Percentiles rank a stretch among this genome's conserved stretches.
phyloP scores from a whole-genome alignment of 2,888 invertebrate genomes.

The Leuctra nigra region DNA sequence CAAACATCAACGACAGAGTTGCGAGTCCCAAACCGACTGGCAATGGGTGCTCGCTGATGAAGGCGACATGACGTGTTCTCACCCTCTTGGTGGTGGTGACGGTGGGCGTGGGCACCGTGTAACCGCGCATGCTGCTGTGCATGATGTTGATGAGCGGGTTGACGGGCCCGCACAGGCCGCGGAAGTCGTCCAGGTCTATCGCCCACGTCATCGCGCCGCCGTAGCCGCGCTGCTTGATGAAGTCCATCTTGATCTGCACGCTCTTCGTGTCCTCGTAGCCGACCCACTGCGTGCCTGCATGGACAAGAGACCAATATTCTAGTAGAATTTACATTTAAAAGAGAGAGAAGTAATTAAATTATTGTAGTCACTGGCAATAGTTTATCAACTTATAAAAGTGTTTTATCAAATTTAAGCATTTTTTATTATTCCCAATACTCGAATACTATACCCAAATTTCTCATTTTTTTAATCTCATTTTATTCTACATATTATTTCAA shows the following conservation, averaged over 20 bases:
- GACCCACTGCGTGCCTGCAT: conserved; percentile 55
- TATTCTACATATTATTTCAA: no score
- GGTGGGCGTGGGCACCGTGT: conserved; percentile 46
- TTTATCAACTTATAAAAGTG: neutral
- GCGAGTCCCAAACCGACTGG: no score
- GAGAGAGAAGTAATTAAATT: neutral
- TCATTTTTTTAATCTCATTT: no score
- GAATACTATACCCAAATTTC: no score
- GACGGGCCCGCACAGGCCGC: conserved; percentile 69
- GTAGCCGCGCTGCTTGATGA: conserved; percentile 73
- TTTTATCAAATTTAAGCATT: no score
- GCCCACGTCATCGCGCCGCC: conserved; percentile 92
- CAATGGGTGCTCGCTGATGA: no score
- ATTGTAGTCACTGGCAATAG: neutral
- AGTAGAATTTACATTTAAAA: neutral
- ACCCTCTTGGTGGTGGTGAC: conserved; percentile 61
- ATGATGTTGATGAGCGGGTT: conserved; percentile 70
- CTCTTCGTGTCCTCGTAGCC: conserved; percentile 80
- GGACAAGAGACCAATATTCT: neutral
- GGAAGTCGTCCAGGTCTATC: conserved; percentile 87
- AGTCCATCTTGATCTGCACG: conserved; percentile 84
- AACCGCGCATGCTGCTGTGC: conserved; percentile 60
- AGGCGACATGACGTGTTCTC: no score
- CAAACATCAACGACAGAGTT: no score
- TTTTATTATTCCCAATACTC: no score